Evolutionary conservation across 2,797 vertebrate species (phyloP).

Genomic region (Microchirus variegatus): DNA sequence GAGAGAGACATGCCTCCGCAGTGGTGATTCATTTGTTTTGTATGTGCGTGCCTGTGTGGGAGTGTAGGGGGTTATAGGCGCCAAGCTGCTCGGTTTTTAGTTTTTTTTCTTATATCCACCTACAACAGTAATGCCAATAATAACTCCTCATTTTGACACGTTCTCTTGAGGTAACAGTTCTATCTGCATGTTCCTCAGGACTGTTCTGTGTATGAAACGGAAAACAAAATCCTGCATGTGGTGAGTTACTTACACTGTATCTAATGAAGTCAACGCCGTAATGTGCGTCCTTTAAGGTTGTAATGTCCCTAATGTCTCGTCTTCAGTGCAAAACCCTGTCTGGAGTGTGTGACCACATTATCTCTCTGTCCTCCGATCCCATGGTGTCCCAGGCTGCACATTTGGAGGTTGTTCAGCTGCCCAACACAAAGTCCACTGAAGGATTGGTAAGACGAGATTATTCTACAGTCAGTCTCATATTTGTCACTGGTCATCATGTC

Average conservation of each 20-base stretch:
- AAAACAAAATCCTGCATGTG: constrained; percentile 99
- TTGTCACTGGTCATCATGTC: not conserved
- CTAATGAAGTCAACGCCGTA: not conserved
- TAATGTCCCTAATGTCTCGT: constrained; percentile 33
- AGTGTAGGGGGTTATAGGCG: constrained; percentile 75
- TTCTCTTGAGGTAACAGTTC: constrained; percentile 70
- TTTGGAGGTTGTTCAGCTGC: constrained; percentile 96
- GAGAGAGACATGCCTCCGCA: constrained; percentile 71
- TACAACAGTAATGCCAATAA: constrained; percentile 75
- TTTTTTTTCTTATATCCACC: constrained; percentile 76
- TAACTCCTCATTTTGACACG: constrained; percentile 70
- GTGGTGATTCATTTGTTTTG: constrained; percentile 80
- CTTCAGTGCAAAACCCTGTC: constrained; percentile 97
- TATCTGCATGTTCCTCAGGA: constrained; percentile 85
- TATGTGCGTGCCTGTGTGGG: constrained; percentile 75
- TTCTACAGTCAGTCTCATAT: not conserved
- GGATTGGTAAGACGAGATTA: constrained; percentile 90
- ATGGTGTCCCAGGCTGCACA: constrained; percentile 98
- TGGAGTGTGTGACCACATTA: constrained; percentile 97
- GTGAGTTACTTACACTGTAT: constrained; percentile 79
- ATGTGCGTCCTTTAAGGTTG: constrained; percentile 1
- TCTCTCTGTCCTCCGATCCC: constrained; percentile 97
- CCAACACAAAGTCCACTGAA: constrained; percentile 98
- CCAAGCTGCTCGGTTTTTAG: constrained; percentile 73
- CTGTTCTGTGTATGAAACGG: constrained; percentile 97